phyloP scores from a whole-genome alignment of 2,113 vertebrate species.

The Pteropus alecto region DNA sequence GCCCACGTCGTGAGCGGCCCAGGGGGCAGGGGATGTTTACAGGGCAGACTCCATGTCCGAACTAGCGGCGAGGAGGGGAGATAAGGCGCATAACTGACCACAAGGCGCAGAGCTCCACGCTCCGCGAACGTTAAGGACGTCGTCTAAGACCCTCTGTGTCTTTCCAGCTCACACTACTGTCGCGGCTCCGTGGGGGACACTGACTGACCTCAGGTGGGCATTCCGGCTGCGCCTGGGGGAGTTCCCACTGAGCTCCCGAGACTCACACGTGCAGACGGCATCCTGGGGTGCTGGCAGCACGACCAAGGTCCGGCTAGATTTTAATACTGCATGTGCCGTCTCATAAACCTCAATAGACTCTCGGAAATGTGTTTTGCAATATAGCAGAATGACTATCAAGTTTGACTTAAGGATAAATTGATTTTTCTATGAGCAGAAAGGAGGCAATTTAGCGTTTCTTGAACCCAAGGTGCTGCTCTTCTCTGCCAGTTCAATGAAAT shows the following conservation, averaged over 20 bases:
- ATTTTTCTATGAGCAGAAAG: slow-evolving; percentile 73
- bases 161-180: background rate
- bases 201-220: too few relatives aligned
- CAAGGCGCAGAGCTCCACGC: fast-evolving
- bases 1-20: fast-evolving
- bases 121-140: fast-evolving
- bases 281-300: background rate
- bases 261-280: fast-evolving
- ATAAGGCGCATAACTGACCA: fast-evolving
- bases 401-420: slow-evolving; percentile 59
- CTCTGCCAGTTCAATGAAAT: slow-evolving; percentile 72
- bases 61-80: fast-evolving
- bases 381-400: slow-evolving; percentile 75
- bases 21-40: background rate
- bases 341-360: slow-evolving; percentile 65
- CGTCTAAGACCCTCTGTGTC: background rate
- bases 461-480: slow-evolving; percentile 63
- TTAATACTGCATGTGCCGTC: slow-evolving; percentile 58
- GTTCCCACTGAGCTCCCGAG: background rate
- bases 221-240: background rate
- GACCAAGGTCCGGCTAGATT: slow-evolving; percentile 4
- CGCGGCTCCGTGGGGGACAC: background rate
- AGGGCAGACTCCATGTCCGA: fast-evolving
- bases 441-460: slow-evolving; percentile 71
- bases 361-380: slow-evolving; percentile 72